Evolutionary conservation across 2,113 vertebrate genomes (phyloP), one percentile per base, ranked within the genome.

Genomic region (Takifugu bimaculatus): DNA sequence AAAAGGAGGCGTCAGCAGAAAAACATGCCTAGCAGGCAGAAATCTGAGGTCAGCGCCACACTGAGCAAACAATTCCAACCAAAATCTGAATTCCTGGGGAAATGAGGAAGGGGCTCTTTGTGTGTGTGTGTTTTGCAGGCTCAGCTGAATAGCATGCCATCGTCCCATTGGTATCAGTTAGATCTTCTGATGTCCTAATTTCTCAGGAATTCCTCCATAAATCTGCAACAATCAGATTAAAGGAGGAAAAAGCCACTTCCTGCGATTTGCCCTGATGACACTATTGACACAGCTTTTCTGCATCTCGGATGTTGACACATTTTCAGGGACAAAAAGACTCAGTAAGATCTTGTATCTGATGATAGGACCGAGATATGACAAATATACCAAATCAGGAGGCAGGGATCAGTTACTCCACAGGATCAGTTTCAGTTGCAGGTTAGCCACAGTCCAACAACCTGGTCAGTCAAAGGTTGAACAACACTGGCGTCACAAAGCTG

Each of bases 31-130:
- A 71, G 63, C 26, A 39, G 62, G 84, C 83, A 88, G 42, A 84
- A 86, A 82, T 67, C 60, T 72, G 76, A 83, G 81, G 81, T 79
- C 78, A 71, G 74, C 54, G 65, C 45, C 54, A 55, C 76, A 68
- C 73, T 75, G 81, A 83, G 74, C 57, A 87, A 85, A 85, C 82
- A 81, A 70, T 66, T 63, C 51, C 43, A 43, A 74, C 67, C 69
- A 77, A 79, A 78, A 81, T 79, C 73, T 77, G 75, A 44, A 85
- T 81, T 83, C 81, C 80, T 80, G 64, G 59, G 81, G 77, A 85
- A 84, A 80, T 74, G 63, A 83, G 74, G 77, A 80, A 60, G 63
- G 60, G 62, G 27, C 51, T 26, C 2, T 47, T 48, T 52, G 68
- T 20, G 26, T 5, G 14, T 60, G n/a, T 55, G 5, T 57, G n/a